Evolutionary conservation across 2,888 invertebrate species (phyloP), one percentile per base, ranked within the genome.

Genomic region (Phyllotreta striolata): DNA sequence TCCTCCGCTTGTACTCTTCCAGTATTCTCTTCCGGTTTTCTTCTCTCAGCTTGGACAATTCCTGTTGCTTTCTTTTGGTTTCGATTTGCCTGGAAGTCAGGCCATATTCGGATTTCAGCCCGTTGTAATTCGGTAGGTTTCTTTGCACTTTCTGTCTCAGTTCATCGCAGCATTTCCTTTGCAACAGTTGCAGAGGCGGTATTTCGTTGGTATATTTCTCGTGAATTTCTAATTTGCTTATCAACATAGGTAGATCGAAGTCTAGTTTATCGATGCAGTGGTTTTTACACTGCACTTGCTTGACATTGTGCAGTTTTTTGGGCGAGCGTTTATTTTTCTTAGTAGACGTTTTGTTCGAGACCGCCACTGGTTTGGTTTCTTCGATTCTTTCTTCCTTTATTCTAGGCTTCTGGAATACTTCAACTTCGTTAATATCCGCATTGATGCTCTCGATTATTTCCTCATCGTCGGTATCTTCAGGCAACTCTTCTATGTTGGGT

Each of bases 21-120:
- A 83, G 76, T 74, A 84, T 79, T 74, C 82, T 81, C 43, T 78
- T 78, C 7, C 81, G 77, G 67, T 83, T 82, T 52, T 81, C 76
- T 72, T 84, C 82, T 52, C 79, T 81, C 35, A 81, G 74, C 66
- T 79, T 81, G 3, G 82, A 69, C 13, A 79, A 75, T 47, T 83
- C 79, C 59, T 80, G 71, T 37, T 79, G 78, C 55, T 77, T 78
- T 54, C 83, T 79, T 24, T 82, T 78, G 54, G 79, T 80, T 60
- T 83, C 79, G 58, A 84, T 70, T 70, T 85, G 85, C 40, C 80
- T 77, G 3, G 79, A 81, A 49, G 80, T 84, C 44, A 86, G 71
- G 0, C 86, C 86, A 68, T 86, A 86, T 73, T 85, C 85, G 0
- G 86, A 85, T 64, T 83, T 76, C 62, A 82, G 81, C 2, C 86